A percentile compares a stretch with the other conserved stretches of the same genome.
phyloP scores from a whole-genome alignment of 2,888 invertebrate genomes.

The Andrena fulva region DNA sequence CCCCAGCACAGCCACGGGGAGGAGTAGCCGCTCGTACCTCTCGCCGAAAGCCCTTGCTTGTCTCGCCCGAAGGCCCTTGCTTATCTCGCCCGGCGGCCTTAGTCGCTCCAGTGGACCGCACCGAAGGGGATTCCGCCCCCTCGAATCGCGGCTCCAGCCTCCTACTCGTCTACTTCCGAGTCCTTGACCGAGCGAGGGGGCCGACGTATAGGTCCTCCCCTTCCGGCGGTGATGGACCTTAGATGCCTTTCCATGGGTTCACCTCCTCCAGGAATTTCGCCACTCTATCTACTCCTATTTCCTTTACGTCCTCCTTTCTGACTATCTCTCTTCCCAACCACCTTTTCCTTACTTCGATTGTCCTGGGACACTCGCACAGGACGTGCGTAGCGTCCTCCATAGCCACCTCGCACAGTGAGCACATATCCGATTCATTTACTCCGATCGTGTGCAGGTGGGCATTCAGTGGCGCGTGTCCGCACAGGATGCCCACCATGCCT shows the following conservation, averaged over 20 bases:
- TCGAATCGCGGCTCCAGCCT: no score
- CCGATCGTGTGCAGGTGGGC: background rate
- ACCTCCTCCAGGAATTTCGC: background rate
- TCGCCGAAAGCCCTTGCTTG: no score
- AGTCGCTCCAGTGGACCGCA: no score
- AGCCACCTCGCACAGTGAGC: background rate
- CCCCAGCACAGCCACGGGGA: no score
- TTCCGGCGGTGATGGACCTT: no score
- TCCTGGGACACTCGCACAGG: background rate
- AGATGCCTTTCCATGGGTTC: background rate
- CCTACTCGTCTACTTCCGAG: no score
- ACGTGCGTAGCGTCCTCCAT: background rate
- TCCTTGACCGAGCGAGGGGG: no score
- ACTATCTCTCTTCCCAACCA: background rate
- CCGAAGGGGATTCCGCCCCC: no score
- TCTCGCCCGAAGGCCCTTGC: no score
- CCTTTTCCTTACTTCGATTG: background rate
- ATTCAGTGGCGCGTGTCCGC: background rate
- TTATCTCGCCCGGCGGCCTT: no score
- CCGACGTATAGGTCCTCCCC: no score
- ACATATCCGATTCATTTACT: background rate
- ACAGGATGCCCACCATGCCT: background rate
- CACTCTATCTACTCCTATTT: background rate
- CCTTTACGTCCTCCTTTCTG: background rate
- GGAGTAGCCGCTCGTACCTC: no score